Percentiles rank a stretch among this genome's conserved stretches.
Evolutionary conservation across 2,888 invertebrate species (phyloP).

Genomic region (Agriotes lineatus): DNA sequence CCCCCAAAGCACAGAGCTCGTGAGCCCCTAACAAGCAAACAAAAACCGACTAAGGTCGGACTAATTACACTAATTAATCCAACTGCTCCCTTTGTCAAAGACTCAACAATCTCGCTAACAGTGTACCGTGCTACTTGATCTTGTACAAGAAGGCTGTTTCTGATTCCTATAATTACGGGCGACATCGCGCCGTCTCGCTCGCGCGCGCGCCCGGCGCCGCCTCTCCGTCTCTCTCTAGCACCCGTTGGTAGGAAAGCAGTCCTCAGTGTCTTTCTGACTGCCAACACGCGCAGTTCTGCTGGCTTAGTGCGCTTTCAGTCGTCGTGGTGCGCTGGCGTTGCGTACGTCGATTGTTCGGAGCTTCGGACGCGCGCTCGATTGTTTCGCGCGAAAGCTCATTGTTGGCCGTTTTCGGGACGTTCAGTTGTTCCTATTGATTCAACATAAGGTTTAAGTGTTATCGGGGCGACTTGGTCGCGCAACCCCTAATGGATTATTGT

Average conservation of each 20-base stretch:
- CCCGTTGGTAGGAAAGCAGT: conserved; percentile 62
- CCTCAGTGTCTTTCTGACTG: conserved; percentile 63
- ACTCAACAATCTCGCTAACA: conserved; percentile 62
- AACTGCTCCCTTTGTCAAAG: conserved; percentile 60
- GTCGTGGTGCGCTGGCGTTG: conserved; percentile 40
- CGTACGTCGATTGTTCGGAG: conserved; percentile 36
- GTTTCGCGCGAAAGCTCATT: conserved; percentile 20
- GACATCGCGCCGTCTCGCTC: conserved; percentile 53
- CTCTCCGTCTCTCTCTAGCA: conserved; percentile 57
- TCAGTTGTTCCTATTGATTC: conserved; percentile 33
- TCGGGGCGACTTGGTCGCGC: conserved; percentile 15
- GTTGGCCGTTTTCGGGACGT: background rate
- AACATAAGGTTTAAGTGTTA: conserved; percentile 26
- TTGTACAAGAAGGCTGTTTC: conserved; percentile 65
- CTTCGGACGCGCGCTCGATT: conserved; percentile 40
- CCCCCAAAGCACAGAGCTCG: no score
- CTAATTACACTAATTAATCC: conserved; percentile 64
- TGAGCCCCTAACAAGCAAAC: conserved; percentile 44
- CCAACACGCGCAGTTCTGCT: conserved; percentile 58
- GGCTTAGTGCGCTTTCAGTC: conserved; percentile 47
- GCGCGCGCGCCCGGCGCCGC: conserved; percentile 49
- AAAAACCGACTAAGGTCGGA: conserved; percentile 53
- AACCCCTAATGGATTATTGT: conserved; percentile 15
- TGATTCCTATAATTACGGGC: conserved; percentile 65
- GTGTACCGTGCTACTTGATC: conserved; percentile 65